phyloP scores from a whole-genome alignment of 2,888 invertebrate genomes.

The Drosophila mulleri region DNA sequence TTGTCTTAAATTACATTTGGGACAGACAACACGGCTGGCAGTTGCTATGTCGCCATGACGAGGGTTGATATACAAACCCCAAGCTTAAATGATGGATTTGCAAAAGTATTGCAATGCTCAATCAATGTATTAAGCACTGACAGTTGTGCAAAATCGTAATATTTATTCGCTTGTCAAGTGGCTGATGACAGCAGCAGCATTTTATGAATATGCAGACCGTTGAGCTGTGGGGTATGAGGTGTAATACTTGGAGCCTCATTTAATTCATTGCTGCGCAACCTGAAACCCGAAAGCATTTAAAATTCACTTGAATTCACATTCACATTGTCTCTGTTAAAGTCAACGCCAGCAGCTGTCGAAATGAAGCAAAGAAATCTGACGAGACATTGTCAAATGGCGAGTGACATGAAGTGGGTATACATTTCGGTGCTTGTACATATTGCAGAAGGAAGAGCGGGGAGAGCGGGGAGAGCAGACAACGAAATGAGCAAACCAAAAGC shows the following conservation, averaged over 20 bases:
- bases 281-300: slow-evolving; percentile 6
- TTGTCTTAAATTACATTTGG: slow-evolving; percentile 52
- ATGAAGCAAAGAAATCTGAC: slow-evolving; percentile 29
- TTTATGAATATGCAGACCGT: neutral
- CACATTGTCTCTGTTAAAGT: slow-evolving; percentile 41
- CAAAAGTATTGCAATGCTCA: slow-evolving; percentile 39
- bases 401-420: slow-evolving; percentile 14
- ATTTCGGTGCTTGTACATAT: neutral
- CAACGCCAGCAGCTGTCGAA: slow-evolving; percentile 51
- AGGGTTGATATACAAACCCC: slow-evolving; percentile 27
- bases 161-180: slow-evolving; percentile 13
- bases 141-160: slow-evolving; percentile 21
- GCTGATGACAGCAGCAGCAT: neutral
- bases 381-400: slow-evolving; percentile 26
- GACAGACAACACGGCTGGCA: slow-evolving; percentile 24
- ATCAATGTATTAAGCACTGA: slow-evolving; percentile 50
- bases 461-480: slow-evolving; percentile 1
- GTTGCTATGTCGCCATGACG: slow-evolving; percentile 8
- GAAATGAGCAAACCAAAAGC: slow-evolving; percentile 31
- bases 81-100: slow-evolving; percentile 33
- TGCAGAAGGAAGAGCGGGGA: neutral
- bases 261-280: neutral
- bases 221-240: neutral
- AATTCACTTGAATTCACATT: slow-evolving; percentile 4
- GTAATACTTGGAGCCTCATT: neutral